Evolutionary conservation across 2,888 invertebrate species (phyloP), one percentile per base, ranked within the genome.

Genomic region (Macrostomum cliftonense): DNA sequence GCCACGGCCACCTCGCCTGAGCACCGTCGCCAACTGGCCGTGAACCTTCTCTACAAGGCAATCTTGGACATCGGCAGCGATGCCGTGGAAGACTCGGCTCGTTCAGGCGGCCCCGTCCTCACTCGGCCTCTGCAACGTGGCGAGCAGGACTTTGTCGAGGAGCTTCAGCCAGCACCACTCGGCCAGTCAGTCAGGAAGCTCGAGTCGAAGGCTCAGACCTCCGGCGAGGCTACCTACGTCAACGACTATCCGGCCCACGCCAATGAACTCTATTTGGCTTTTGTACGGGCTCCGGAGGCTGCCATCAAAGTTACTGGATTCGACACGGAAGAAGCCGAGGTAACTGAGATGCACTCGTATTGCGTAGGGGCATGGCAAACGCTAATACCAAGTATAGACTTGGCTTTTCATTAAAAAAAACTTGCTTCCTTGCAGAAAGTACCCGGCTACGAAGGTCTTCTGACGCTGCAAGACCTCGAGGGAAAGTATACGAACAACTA

Each of bases 21-120:
- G 38, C 84, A 79, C 59, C 75, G 83, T 21, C 79, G 78, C 59
- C 73, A 74, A 12, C 70, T 87, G 11, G 81, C 84, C 0, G 72
- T 80, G 49, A 76, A 79, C 5, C 70, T 87, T n/a, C 79, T 86
- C 61, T 87, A 84, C 65, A 86, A 84, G 76, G 82, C 57, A 53
- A 53, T 62, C 11, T 55, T 65, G 21, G 55, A 56, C 21, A 48
- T 60, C n/a, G 54, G 60, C 28, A 55, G 56, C 19, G 49, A 51
- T 19, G 52, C 51, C 5, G 59, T 59, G 13, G 53, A 28, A 28
- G 28, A 9, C 28, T 4, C 28, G 5, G 28, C 28, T 28, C 28
- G 21, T n/a, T 13, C 45, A 12, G 11, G 28, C 2, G 42, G 44
- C 20, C 9, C 45, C 16, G 39, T 49, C 21, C 44, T 45, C 45